These are phyloP conservation scores for Drosophila nasuta DNA, from an alignment of 1,140 invertebrate genomes.

Conservation along the genomic window DNA sequence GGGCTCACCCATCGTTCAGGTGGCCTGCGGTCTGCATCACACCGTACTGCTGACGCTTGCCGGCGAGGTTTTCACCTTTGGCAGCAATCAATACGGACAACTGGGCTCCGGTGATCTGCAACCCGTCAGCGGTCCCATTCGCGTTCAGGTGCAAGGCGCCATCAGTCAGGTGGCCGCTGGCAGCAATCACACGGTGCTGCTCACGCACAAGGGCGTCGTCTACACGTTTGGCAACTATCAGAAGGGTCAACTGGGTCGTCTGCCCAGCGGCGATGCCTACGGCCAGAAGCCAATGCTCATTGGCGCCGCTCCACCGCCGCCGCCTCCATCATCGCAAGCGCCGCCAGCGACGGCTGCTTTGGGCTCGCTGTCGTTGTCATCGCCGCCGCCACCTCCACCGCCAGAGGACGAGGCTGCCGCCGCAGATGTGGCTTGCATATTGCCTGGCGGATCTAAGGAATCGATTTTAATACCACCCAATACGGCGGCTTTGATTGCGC, in stretches of 20 bases:
- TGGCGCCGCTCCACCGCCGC: slow-evolving; percentile 21
- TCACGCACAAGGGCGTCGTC: slow-evolving; percentile 96
- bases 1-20: slow-evolving; percentile 91
- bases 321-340: slow-evolving; percentile 21
- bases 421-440: slow-evolving; percentile 34
- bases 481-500: slow-evolving; percentile 53
- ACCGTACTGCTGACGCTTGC: slow-evolving; percentile 88
- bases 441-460: slow-evolving; percentile 72
- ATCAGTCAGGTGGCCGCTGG: slow-evolving; percentile 94
- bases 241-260: slow-evolving; percentile 96
- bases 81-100: slow-evolving; percentile 97
- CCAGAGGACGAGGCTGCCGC: slow-evolving; percentile 17
- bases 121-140: slow-evolving; percentile 90
- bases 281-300: slow-evolving; percentile 68
- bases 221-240: slow-evolving; percentile 97
- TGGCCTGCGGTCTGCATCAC: slow-evolving; percentile 96
- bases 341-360: slow-evolving; percentile 21
- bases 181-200: slow-evolving; percentile 96
- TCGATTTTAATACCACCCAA: slow-evolving; percentile 59
- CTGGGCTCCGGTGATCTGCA: slow-evolving; percentile 94
- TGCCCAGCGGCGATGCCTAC: slow-evolving; percentile 70
- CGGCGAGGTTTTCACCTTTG: slow-evolving; percentile 93
- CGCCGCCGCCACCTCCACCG: slow-evolving; percentile 65
- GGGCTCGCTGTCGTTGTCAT: slow-evolving; percentile 5
- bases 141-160: slow-evolving; percentile 90